phyloP scores from a whole-genome alignment of 2,797 vertebrate genomes.

The Gymnodraco acuticeps region DNA sequence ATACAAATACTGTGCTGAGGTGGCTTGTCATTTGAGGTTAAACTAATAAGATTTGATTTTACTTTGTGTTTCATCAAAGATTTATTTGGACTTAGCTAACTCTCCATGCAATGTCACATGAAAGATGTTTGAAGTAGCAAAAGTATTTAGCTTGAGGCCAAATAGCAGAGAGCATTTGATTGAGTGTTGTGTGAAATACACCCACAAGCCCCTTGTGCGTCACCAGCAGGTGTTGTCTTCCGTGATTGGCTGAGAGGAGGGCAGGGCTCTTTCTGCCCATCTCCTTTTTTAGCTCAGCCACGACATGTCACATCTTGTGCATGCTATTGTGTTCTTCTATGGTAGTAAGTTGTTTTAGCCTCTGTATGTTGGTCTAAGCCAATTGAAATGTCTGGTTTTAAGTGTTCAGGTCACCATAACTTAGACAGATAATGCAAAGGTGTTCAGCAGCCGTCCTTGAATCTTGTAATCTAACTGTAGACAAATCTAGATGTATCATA shows the following conservation, averaged over 20 bases:
- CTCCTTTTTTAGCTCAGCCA: slow-evolving; percentile 62
- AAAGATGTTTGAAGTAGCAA: slow-evolving; percentile 40
- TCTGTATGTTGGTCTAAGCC: neutral
- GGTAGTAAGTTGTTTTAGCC: slow-evolving; percentile 21
- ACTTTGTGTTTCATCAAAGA: neutral
- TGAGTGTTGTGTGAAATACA: slow-evolving; percentile 45
- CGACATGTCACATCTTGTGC: slow-evolving; percentile 33
- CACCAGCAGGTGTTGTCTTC: slow-evolving; percentile 23
- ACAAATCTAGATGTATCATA: no score
- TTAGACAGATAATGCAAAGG: neutral
- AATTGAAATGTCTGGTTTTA: neutral
- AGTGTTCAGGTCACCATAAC: slow-evolving; percentile 23
- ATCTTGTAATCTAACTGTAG: neutral
- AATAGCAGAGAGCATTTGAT: slow-evolving; percentile 58
- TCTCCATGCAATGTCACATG: neutral
- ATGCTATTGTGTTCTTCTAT: neutral
- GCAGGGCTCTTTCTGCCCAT: slow-evolving; percentile 68
- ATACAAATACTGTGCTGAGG: no score
- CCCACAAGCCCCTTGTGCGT: slow-evolving; percentile 11
- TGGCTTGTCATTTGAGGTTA: no score
- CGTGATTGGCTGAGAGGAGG: slow-evolving; percentile 79
- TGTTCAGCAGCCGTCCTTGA: neutral
- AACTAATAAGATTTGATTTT: neutral
- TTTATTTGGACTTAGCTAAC: neutral
- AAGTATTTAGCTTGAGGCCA: slow-evolving; percentile 20